Evolutionary conservation across 92 coral and sea anemone species (phyloP).

Genomic region (Micromussa lordhowensis): DNA sequence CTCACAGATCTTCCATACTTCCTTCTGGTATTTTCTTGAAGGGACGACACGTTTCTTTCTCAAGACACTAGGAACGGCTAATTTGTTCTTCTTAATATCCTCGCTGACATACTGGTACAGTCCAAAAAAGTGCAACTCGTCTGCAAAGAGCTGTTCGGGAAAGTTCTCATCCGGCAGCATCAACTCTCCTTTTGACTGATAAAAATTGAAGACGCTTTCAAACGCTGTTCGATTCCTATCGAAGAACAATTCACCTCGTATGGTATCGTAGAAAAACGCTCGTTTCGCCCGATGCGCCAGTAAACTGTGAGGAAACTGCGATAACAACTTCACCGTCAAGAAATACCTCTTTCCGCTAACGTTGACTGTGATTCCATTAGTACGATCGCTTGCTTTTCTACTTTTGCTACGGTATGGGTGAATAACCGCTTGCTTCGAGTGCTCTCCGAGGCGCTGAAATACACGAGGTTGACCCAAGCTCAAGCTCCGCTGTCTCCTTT

Average conservation of each 20-base stretch:
- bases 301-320: slow-evolving; percentile 63
- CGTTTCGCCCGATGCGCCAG: slow-evolving; percentile 50
- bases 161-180: slow-evolving; percentile 50
- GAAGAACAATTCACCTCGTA: slow-evolving; percentile 62
- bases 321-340: slow-evolving; percentile 32
- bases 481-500: slow-evolving; percentile 7
- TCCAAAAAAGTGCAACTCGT: slow-evolving; percentile 73
- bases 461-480: slow-evolving; percentile 6
- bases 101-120: slow-evolving; percentile 50
- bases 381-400: slow-evolving; percentile 28
- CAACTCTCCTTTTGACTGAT: slow-evolving; percentile 38
- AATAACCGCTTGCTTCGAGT: not conserved
- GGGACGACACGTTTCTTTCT: slow-evolving; percentile 41
- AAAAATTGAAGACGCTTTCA: slow-evolving; percentile 62
- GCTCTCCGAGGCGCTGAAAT: not conserved
- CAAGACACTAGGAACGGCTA: slow-evolving; percentile 45
- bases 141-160: slow-evolving; percentile 69
- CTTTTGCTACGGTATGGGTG: not conserved
- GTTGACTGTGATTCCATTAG: slow-evolving; percentile 50
- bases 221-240: slow-evolving; percentile 74
- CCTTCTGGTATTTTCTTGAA: slow-evolving; percentile 34
- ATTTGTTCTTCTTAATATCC: slow-evolving; percentile 27
- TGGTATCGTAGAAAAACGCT: slow-evolving; percentile 59
- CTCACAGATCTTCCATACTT: slow-evolving; percentile 65
- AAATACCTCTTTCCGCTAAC: slow-evolving; percentile 70